Evolutionary conservation across 1,140 invertebrate species (phyloP), one percentile per base, ranked within the genome.

Genomic region (Andricus grossulariae): DNA sequence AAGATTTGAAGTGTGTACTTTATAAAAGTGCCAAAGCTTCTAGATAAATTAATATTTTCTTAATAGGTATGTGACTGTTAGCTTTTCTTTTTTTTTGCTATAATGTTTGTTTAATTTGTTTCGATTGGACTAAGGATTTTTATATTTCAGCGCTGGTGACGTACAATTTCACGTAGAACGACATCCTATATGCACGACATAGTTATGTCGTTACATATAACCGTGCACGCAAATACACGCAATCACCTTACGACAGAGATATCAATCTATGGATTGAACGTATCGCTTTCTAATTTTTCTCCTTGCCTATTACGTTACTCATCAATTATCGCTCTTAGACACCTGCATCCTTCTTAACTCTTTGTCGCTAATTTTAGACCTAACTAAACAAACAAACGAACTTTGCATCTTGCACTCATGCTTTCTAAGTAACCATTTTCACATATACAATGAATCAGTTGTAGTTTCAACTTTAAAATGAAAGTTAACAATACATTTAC

Each of bases 171-270:
- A 80, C 55, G 71, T 82, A 79, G 75, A 77, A 81, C 50, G 71
- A 72, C 16, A 57, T 76, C 76, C 79, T 79, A 77, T 81, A 73
- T 77, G 76, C 78, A 79, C 80, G 82, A 82, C 79, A 81, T 84
- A 84, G 80, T 82, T 81, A 80, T 78, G 76, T 84, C 80, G 74
- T 82, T 84, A 79, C 80, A 75, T 80, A 74, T 70, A 79, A 73
- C 71, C 55, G 76, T 77, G 80, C 77, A 66, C 60, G 60, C 60
- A 66, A 66, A 82, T 84, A 81, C 78, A 81, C 81, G 83, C 83
- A 82, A 83, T 82, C 75, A 74, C 8, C 79, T 82, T 81, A 80
- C 80, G 80, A 76, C 76, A 75, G 75, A 71, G 80, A 86, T 81
- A 79, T 74, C 71, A 18, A 79, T 81, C 80, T 57, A 80, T 82